Evolutionary conservation across 2,888 invertebrate genomes (phyloP).

Genomic region (Chrysina gloriosa): DNA sequence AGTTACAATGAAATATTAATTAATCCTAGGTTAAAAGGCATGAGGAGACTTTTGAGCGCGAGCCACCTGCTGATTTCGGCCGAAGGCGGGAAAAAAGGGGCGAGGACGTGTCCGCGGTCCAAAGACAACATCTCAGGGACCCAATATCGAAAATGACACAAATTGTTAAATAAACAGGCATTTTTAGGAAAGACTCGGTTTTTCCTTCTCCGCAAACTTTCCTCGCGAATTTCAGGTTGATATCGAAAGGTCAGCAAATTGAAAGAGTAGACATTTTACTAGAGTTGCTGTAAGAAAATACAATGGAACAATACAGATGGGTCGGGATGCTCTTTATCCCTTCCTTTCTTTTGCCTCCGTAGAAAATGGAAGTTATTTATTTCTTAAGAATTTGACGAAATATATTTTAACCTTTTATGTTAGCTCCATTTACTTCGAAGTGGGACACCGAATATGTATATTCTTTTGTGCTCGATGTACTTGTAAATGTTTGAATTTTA

Average conservation of each 20-base stretch:
- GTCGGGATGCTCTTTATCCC: neutral
- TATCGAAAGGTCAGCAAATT: neutral
- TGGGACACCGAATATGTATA: too few relatives aligned
- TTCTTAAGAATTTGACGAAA: neutral
- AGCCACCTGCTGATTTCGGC: neutral
- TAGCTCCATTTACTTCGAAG: too few relatives aligned
- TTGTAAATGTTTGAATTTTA: too few relatives aligned
- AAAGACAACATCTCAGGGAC: constrained; percentile 23
- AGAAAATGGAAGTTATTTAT: neutral
- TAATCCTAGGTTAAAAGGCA: neutral
- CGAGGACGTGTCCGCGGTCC: neutral
- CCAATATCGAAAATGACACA: constrained; percentile 15
- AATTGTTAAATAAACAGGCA: constrained; percentile 21
- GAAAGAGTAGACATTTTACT: neutral
- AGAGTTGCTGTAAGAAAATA: neutral
- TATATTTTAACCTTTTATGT: too few relatives aligned
- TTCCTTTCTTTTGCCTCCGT: neutral
- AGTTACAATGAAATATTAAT: constrained; percentile 22
- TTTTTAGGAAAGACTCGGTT: neutral
- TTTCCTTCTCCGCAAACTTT: neutral
- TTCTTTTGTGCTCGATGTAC: too few relatives aligned
- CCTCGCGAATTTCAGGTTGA: neutral
- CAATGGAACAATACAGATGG: neutral
- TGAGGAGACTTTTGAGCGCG: neutral
- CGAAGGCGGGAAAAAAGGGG: neutral